Base-by-base conservation (phyloP, 2,888 invertebrate species). In the Nomada goodeniana region DNA sequence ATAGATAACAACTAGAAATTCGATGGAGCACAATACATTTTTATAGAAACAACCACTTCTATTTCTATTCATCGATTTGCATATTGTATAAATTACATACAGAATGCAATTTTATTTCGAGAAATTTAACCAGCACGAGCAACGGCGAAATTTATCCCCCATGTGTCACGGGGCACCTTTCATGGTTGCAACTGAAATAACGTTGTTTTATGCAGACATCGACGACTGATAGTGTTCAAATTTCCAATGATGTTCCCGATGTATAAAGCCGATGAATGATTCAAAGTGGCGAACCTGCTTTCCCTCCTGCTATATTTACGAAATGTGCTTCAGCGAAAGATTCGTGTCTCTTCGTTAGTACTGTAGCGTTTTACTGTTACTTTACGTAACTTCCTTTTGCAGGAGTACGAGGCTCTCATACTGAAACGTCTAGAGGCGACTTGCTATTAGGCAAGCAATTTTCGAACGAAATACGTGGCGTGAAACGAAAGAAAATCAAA, bases 241-340 rank as follows among this genome's bases (percentile, higher is more conserved):
- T 85, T 76, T 63, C 57, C 60, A 65, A 60, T 52, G 69, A 77
- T 61, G 64, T 67, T 42, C 76, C 47, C 67, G 10, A 26, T 29
- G 36, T 57, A 64, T 73, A 68, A 64, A 59, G 23, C 55, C 82
- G 68, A 86, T 78, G 73, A 80, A 83, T 61, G 73, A 78, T 80
- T 86, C 74, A 75, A 63, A 23, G 65, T 23, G n/a, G 65, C 75
- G 68, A 80, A 55, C 80, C 67, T 72, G 76, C 85, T 86, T 86
- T 86, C 85, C 77, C 83, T 67, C 61, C 63, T 61, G 75, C 53
- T 80, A 76, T 70, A 82, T 79, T 84, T 73, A 67, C 72, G 85
- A 85, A 85, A 85, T 72, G 67, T 76, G 70, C 65, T 82, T 75
- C 26, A 77, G 64, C 44, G 67, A 78, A 79, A 74, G 72, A 82